Percentiles rank a stretch among this genome's conserved stretches.
phyloP scores from a whole-genome alignment of 2,888 invertebrate genomes.

The Drosophila setosimentum region DNA sequence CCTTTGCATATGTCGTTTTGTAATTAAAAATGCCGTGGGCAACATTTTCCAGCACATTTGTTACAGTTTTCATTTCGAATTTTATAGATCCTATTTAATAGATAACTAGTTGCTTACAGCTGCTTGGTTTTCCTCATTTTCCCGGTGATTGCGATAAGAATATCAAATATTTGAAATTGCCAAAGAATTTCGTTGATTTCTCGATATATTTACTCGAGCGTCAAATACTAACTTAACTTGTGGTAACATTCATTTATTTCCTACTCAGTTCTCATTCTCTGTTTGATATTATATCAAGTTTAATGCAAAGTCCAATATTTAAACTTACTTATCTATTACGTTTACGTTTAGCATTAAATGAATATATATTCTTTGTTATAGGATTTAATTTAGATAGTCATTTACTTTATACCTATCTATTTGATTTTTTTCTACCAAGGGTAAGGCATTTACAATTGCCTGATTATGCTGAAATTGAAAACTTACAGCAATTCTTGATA shows the following conservation, averaged over 20 bases:
- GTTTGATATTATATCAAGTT: slow-evolving; percentile 1
- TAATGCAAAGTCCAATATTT: slow-evolving; percentile 31
- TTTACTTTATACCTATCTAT: slow-evolving; percentile 8
- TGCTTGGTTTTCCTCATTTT: slow-evolving; percentile 26
- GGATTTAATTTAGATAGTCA: slow-evolving; percentile 30
- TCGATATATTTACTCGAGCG: neutral
- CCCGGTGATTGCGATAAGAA: slow-evolving; percentile 40
- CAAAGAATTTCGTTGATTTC: slow-evolving; percentile 3
- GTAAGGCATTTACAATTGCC: slow-evolving; percentile 11
- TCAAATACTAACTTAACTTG: slow-evolving; percentile 8
- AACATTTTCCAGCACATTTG: slow-evolving; percentile 50
- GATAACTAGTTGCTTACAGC: slow-evolving; percentile 50
- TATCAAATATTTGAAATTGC: slow-evolving; percentile 32
- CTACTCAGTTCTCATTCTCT: slow-evolving; percentile 14
- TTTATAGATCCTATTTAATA: slow-evolving; percentile 43
- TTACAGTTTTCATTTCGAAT: slow-evolving; percentile 55
- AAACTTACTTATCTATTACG: slow-evolving; percentile 19
- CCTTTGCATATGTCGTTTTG: slow-evolving; percentile 72
- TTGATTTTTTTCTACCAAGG: slow-evolving; percentile 29
- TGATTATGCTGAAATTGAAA: slow-evolving; percentile 9
- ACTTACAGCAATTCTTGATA: slow-evolving; percentile 22
- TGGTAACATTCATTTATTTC: slow-evolving; percentile 27
- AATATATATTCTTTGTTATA: slow-evolving; percentile 2
- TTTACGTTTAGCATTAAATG: slow-evolving; percentile 22
- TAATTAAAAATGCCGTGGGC: slow-evolving; percentile 66